Evolutionary conservation across 1,140 invertebrate species (phyloP).

Genomic region (Teleopsis dalmanni): DNA sequence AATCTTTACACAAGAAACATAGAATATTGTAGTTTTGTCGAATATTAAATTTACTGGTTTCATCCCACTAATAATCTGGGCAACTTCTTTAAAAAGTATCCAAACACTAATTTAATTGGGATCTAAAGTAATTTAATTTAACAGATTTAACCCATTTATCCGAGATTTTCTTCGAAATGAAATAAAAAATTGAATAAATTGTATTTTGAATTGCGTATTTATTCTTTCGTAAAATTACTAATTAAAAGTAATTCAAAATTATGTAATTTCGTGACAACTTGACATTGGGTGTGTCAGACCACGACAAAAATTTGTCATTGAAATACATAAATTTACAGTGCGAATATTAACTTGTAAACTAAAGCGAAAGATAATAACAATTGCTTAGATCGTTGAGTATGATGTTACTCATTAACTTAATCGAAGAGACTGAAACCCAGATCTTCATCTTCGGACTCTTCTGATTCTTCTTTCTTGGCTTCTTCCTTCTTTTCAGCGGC

Average conservation of each 20-base stretch:
- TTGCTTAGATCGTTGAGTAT: conserved; percentile 2
- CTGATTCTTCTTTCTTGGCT: conserved; percentile 71
- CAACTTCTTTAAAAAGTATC: no score
- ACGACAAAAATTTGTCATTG: conserved; percentile 38
- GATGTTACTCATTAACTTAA: conserved; percentile 49
- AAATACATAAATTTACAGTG: conserved; percentile 8
- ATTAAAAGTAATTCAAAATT: background rate
- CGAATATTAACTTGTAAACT: conserved; percentile 3
- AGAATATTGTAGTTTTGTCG: no score
- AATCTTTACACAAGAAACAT: no score
- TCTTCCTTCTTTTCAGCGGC: conserved; percentile 58
- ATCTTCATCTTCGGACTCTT: conserved; percentile 84
- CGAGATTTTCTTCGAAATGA: no score
- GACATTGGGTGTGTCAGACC: conserved; percentile 42
- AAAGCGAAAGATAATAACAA: conserved; percentile 4
- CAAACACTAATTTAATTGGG: no score
- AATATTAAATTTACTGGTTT: no score
- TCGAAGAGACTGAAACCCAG: conserved; percentile 97
- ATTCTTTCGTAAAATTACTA: background rate
- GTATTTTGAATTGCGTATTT: background rate
- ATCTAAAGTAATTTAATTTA: no score
- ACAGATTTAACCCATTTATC: no score
- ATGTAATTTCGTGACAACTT: conserved; percentile 21
- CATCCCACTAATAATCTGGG: no score
- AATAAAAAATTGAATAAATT: no score